Evolutionary conservation across 1,140 invertebrate species (phyloP).

Genomic region (Pachyrhynchus sulphureomaculatus): DNA sequence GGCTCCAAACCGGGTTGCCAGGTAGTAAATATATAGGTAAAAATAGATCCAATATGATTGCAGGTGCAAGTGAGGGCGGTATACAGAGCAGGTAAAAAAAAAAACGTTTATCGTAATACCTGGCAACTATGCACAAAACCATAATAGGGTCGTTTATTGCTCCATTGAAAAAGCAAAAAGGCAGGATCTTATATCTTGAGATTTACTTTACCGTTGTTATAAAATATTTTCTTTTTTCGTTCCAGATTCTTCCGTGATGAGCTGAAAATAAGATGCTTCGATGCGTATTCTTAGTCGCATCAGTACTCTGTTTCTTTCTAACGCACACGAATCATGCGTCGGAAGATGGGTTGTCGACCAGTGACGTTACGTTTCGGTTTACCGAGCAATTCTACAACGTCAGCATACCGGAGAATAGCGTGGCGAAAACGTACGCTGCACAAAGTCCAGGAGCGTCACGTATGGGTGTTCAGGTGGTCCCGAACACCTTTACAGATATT

Average conservation of each 20-base stretch:
- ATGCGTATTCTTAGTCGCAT: slow-evolving; percentile 39
- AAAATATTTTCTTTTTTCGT: slow-evolving; percentile 27
- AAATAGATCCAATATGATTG: too few relatives aligned
- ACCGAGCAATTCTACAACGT: slow-evolving; percentile 80
- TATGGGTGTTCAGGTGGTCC: slow-evolving; percentile 55
- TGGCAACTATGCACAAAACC: too few relatives aligned
- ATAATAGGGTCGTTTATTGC: too few relatives aligned
- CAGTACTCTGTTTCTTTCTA: slow-evolving; percentile 44
- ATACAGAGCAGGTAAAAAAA: too few relatives aligned
- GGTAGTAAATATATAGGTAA: too few relatives aligned
- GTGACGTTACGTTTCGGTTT: slow-evolving; percentile 62
- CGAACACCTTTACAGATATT: slow-evolving; percentile 58
- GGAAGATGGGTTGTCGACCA: slow-evolving; percentile 37
- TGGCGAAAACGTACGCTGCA: slow-evolving; percentile 76
- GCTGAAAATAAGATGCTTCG: slow-evolving; percentile 46
- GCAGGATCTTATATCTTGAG: too few relatives aligned
- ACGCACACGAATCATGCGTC: slow-evolving; percentile 32
- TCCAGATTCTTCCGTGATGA: slow-evolving; percentile 47
- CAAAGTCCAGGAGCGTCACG: slow-evolving; percentile 59
- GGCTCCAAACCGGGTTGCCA: too few relatives aligned
- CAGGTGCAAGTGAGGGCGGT: too few relatives aligned
- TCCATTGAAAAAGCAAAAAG: too few relatives aligned
- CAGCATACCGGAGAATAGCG: slow-evolving; percentile 87
- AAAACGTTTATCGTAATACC: too few relatives aligned
- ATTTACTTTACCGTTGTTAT: too few relatives aligned